These are phyloP conservation scores for Atrina japonica DNA, from an alignment of 2,888 invertebrate species.

Conservation along the genomic window DNA sequence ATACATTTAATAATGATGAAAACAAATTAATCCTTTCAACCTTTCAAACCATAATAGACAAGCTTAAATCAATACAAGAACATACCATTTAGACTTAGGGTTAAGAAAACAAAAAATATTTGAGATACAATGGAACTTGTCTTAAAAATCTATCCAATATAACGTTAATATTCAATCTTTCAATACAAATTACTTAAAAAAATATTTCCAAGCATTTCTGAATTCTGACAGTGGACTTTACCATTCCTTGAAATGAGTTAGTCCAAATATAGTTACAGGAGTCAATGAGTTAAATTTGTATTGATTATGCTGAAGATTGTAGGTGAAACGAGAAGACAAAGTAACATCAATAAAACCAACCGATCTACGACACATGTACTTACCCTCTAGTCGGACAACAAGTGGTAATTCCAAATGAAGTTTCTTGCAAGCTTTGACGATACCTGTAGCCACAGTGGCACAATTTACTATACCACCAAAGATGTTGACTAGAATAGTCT, in stretches of 20 bases:
- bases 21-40: background rate
- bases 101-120: no score
- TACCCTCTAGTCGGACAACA: slow-evolving; percentile 96
- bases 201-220: background rate
- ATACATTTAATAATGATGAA: background rate
- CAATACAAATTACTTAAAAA: background rate
- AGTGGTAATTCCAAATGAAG: slow-evolving; percentile 92
- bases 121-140: no score
- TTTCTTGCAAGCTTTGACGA: slow-evolving; percentile 92
- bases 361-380: slow-evolving; percentile 35
- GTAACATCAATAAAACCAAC: no score
- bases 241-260: background rate
- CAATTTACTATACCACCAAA: slow-evolving; percentile 99
- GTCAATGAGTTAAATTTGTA: no score
- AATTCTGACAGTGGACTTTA: no score
- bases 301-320: no score
- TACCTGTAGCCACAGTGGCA: slow-evolving; percentile 96
- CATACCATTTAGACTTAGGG: no score
- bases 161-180: background rate
- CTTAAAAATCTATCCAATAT: background rate
- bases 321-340: no score
- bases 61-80: no score
- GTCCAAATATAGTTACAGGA: no score
- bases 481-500: slow-evolving; percentile 97
- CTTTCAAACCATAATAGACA: no score